Base-by-base conservation (phyloP, 2,888 invertebrate species). In the Melangyna quadrimaculata region DNA sequence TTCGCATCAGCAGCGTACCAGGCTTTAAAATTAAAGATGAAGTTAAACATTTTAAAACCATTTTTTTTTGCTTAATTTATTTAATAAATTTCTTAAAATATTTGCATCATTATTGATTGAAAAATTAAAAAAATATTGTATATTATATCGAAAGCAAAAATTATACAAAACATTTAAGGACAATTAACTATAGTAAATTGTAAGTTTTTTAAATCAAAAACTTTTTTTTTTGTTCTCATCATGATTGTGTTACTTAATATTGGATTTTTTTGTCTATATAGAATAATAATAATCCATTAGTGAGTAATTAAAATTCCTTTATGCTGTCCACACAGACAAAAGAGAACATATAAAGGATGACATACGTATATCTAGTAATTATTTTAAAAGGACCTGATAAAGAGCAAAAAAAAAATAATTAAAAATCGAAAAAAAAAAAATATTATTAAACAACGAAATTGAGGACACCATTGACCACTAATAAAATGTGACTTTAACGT, bases 261-360 rank as follows among this genome's bases (percentile, higher is more conserved):
- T 43, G 17, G n/a, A 19, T 75, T 57, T 70, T 67, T 72, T 29
- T 61, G 43, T 14, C 22, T 63, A 12, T 37, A 69, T 63, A 37
- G 55, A 78, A 19, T 65, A 83, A 83, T 65, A 83, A 83, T 84
- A 67, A 75, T 79, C 83, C 83, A 78, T 84, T 84, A 75, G 75
- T 53, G 74, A 71, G 70, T 75, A 79, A 79, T 79, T 84, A 75
- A 74, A 84, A 75, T 79, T 59, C 74, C 40, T 79, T 78, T 79
- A 53, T 32, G 40, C 51, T 53, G 12, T 48, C 12, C 55, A 37
- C 10, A 27, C 69, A 70, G 12, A 65, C 65, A 29, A 65, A 65
- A 45, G 29, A 29, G 6, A 19, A 6, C 12, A 65, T 5, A 29
- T 32, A 59, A 17, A 45, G 1, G 32, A 29, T 29, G 10, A n/a